phyloP scores from a whole-genome alignment of 2,113 vertebrate species.

The Lasiurus borealis region DNA sequence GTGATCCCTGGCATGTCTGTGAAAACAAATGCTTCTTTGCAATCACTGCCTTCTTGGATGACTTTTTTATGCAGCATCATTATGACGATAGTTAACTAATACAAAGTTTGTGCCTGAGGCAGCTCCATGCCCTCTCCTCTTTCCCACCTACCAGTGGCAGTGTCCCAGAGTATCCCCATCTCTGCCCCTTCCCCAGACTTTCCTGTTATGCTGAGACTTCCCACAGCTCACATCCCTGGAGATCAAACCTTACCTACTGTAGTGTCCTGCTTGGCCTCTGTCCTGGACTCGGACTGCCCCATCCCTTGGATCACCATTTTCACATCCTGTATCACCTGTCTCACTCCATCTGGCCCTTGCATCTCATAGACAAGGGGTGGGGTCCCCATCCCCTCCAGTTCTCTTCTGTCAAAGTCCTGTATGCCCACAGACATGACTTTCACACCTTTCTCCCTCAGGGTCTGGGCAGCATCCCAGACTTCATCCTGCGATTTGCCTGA shows the following conservation, averaged over 20 bases:
- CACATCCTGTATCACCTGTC: conserved; percentile 58
- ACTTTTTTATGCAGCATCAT: background rate
- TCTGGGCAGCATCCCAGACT: conserved; percentile 71
- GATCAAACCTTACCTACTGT: conserved; percentile 70
- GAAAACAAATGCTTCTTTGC: background rate
- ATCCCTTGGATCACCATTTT: conserved; percentile 73
- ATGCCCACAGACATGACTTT: conserved; percentile 85
- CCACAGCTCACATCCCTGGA: too few species aligned
- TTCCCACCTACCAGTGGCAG: background rate
- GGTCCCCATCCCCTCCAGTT: conserved; percentile 79
- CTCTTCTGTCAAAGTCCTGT: conserved; percentile 62
- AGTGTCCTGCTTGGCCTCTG: background rate
- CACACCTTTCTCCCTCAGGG: conserved; percentile 84
- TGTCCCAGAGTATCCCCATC: background rate
- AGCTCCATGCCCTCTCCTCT: background rate
- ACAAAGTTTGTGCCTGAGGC: background rate
- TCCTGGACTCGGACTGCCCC: background rate
- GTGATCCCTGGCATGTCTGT: background rate
- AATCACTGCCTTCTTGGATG: background rate
- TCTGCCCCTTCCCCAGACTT: background rate
- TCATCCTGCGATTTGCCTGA: conserved; percentile 86
- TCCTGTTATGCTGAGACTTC: background rate
- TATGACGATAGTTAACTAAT: background rate
- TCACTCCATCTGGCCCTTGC: background rate
- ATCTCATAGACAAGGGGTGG: conserved; percentile 56